These are phyloP conservation scores for Bactericera cockerelli DNA, from an alignment of 1,140 invertebrate genomes.

Conservation along the genomic window DNA sequence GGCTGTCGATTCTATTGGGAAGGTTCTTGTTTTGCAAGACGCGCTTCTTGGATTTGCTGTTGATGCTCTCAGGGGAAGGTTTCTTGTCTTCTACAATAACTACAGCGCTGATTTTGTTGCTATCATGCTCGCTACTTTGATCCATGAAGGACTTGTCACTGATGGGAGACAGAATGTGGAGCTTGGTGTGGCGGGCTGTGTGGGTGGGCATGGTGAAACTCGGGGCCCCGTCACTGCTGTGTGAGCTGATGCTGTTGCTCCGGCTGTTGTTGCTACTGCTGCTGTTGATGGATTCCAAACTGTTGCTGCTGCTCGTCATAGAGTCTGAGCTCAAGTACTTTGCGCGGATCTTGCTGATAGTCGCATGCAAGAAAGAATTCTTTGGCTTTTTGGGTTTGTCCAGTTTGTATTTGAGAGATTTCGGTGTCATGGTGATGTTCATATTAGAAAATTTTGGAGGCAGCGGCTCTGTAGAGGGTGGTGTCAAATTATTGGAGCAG, in stretches of 20 bases:
- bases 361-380: background rate
- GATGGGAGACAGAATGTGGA: constrained; percentile 73
- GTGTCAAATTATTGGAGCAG: background rate
- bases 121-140: constrained; percentile 45
- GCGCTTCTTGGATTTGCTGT: constrained; percentile 33
- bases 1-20: background rate
- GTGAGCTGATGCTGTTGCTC: constrained; percentile 60
- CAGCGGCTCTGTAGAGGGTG: constrained; percentile 3
- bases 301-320: constrained; percentile 68
- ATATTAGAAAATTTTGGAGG: constrained; percentile 6
- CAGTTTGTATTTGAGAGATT: constrained; percentile 3
- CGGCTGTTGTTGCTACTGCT: constrained; percentile 67
- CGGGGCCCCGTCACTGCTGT: constrained; percentile 42
- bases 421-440: background rate
- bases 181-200: constrained; percentile 39
- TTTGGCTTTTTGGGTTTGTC: constrained; percentile 4
- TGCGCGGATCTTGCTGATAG: constrained; percentile 19
- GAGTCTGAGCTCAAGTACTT: constrained; percentile 73
- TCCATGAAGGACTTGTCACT: constrained; percentile 81
- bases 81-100: constrained; percentile 29
- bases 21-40: constrained; percentile 58
- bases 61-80: background rate
- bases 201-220: constrained; percentile 36
- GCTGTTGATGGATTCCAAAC: constrained; percentile 65
- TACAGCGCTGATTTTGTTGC: constrained; percentile 21